phyloP scores from a whole-genome alignment of 2,888 invertebrate species.

The Sympetrum striolatum region DNA sequence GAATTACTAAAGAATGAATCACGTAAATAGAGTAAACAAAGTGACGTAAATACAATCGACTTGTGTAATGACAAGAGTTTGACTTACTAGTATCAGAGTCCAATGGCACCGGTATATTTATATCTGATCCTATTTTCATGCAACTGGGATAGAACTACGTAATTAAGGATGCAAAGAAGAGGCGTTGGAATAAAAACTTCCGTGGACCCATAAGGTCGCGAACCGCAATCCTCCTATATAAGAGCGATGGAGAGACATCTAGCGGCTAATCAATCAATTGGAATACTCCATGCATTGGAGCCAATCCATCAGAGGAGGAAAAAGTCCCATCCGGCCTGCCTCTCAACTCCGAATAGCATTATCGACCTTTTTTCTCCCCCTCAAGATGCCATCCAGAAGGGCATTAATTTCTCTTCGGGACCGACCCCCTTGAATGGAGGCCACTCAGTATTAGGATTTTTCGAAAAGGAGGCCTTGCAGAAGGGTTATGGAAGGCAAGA shows the following conservation, averaged over 20 bases:
- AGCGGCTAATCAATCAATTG: slow-evolving; percentile 5
- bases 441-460: not conserved
- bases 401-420: slow-evolving; percentile 26
- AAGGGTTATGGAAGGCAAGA: not conserved
- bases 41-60: too few relatives aligned
- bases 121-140: too few relatives aligned
- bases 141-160: too few relatives aligned
- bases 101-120: too few relatives aligned
- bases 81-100: too few relatives aligned
- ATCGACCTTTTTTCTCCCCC: not conserved
- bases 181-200: too few relatives aligned
- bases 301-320: not conserved
- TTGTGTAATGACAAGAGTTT: too few relatives aligned
- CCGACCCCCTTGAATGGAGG: not conserved
- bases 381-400: not conserved
- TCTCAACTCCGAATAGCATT: slow-evolving; percentile 2
- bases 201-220: not conserved
- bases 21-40: too few relatives aligned
- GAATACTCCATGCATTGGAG: not conserved
- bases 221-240: not conserved
- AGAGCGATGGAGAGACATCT: not conserved
- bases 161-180: too few relatives aligned
- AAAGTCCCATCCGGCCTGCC: not conserved
- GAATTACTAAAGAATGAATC: too few relatives aligned
- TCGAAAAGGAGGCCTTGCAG: not conserved